These are phyloP conservation scores for Percina caprodes DNA, from an alignment of 2,113 vertebrate genomes.

Conservation along the genomic window DNA sequence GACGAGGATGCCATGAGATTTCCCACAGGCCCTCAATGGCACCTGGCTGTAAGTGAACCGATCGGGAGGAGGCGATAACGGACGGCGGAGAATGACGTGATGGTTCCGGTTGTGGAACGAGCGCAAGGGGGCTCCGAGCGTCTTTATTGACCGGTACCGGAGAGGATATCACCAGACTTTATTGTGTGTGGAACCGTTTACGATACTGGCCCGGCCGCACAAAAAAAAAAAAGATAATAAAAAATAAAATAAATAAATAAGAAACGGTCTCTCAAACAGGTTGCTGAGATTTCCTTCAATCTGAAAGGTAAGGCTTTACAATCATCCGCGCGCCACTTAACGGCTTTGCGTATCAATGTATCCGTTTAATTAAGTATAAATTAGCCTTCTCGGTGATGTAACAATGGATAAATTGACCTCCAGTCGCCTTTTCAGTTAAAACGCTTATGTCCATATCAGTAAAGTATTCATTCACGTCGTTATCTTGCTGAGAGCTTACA, in stretches of 20 bases:
- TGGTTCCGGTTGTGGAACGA: slow-evolving; percentile 44
- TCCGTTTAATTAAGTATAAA: slow-evolving; percentile 51
- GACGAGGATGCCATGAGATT: slow-evolving; percentile 51
- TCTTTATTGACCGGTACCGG: slow-evolving; percentile 38
- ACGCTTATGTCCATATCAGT: not conserved
- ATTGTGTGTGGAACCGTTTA: slow-evolving; percentile 10
- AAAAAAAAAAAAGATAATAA: not conserved
- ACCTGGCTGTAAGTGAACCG: slow-evolving; percentile 46
- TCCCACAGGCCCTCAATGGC: slow-evolving; percentile 49
- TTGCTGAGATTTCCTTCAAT: slow-evolving; percentile 32
- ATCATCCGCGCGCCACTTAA: slow-evolving; percentile 7
- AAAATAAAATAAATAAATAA: not conserved
- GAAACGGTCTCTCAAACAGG: slow-evolving; percentile 48
- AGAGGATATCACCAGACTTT: slow-evolving; percentile 29
- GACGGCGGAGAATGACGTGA: slow-evolving; percentile 54
- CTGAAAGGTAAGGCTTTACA: slow-evolving; percentile 56
- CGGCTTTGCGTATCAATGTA: slow-evolving; percentile 22
- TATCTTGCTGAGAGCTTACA: not conserved
- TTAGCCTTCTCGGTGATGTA: slow-evolving; percentile 38
- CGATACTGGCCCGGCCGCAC: not conserved
- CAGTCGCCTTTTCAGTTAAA: slow-evolving; percentile 1
- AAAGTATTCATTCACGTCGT: slow-evolving; percentile 16
- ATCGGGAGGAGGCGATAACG: slow-evolving; percentile 4
- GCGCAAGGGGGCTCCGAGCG: slow-evolving; percentile 29
- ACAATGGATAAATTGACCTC: slow-evolving; percentile 39